Percentiles rank a stretch among this genome's conserved stretches.
These are phyloP conservation scores for Acrossocheilus fasciatus DNA, from an alignment of 2,797 vertebrate species.

Conservation along the genomic window DNA sequence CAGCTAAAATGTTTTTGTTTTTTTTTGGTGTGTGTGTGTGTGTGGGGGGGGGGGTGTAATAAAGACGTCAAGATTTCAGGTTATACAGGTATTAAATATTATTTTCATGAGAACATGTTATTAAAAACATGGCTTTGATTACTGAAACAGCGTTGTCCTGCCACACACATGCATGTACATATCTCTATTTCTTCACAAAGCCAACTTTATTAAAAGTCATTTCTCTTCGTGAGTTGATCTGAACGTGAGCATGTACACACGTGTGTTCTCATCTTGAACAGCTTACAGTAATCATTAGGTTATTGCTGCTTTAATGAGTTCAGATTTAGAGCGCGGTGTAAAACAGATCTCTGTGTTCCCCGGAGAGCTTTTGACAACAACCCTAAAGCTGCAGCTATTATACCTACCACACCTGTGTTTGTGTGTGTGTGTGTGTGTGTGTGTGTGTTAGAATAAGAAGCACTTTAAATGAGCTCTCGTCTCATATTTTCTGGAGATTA, in stretches of 20 bases:
- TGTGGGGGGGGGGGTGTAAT: not conserved
- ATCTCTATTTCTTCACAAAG: not conserved
- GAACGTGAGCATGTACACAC: slow-evolving; percentile 18
- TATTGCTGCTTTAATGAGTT: slow-evolving; percentile 49
- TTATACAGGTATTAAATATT: not conserved
- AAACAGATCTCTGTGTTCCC: slow-evolving; percentile 28
- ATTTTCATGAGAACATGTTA: slow-evolving; percentile 4
- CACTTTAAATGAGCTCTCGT: not conserved
- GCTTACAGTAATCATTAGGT: slow-evolving; percentile 51
- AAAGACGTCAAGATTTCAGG: slow-evolving; percentile 1
- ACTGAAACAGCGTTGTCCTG: not conserved
- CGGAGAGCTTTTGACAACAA: slow-evolving; percentile 35
- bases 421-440: slow-evolving; percentile 39
- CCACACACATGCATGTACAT: not conserved
- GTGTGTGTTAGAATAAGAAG: slow-evolving; percentile 1
- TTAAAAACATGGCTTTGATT: slow-evolving; percentile 30
- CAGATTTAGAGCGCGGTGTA: slow-evolving; percentile 20
- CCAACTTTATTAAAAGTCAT: slow-evolving; percentile 20
- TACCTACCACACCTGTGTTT: slow-evolving; percentile 12
- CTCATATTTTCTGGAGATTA: slow-evolving; percentile 36
- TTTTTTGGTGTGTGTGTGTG: not conserved
- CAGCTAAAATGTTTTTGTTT: not conserved
- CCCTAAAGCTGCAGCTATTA: slow-evolving; percentile 16
- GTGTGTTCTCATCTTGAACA: slow-evolving; percentile 49
- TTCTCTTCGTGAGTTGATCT: not conserved